phyloP scores from a whole-genome alignment of 2,113 vertebrate species.

The Malurus cyaneus region DNA sequence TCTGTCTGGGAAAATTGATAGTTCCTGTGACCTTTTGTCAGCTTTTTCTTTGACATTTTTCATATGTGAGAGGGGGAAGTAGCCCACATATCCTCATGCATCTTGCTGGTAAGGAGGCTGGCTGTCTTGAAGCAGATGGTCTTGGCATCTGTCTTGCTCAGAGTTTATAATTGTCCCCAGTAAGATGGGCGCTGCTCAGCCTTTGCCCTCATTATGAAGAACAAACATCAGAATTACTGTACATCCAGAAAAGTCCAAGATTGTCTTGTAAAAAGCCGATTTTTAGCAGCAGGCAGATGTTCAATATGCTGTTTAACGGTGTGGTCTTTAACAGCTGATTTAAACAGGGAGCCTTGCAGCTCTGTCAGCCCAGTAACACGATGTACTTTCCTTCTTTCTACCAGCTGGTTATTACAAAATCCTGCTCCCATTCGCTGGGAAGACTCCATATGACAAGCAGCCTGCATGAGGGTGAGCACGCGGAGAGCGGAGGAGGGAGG shows the following conservation, averaged over 20 bases:
- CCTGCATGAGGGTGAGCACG: neutral
- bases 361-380: neutral
- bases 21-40: neutral
- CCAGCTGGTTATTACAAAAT: slow-evolving; percentile 20
- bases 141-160: slow-evolving; percentile 28
- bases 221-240: neutral
- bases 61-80: neutral
- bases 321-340: neutral
- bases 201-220: neutral
- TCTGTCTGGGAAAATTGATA: neutral
- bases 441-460: neutral
- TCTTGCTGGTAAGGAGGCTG: neutral
- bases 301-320: accelerated
- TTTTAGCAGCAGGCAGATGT: neutral
- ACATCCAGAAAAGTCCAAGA: neutral
- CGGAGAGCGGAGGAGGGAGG: neutral
- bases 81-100: neutral
- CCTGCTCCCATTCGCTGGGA: neutral
- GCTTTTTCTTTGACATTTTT: neutral
- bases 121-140: slow-evolving; percentile 26
- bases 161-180: neutral
- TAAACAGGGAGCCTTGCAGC: neutral
- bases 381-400: neutral
- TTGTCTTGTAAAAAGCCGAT: neutral
- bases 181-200: slow-evolving; percentile 6